Base-by-base conservation (phyloP, 2,888 invertebrate genomes). In the Heliconius ismenius region DNA sequence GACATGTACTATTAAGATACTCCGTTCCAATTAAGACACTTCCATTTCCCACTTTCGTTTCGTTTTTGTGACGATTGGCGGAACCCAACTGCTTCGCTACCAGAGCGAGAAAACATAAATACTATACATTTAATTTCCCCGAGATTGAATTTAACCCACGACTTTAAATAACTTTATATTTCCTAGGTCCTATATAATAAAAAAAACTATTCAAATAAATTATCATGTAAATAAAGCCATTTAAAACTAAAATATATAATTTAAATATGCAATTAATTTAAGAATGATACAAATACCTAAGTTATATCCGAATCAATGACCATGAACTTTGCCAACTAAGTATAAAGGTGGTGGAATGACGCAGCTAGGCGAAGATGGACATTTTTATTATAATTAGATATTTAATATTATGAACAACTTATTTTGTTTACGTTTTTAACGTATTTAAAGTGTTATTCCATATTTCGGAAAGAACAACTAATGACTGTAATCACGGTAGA, bases 311-410 rank as follows among this genome's bases (percentile, higher is more conserved):
- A 62, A 62, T n/a, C 18, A n/a, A 64, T 32, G 75, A 18, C 75
- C 75, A 43, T 69, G 75, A 75, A 75, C 75, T 75, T 75, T 69
- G 26, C 26, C 24, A 3, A 67, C 28, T 28, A 43, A 62, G 73
- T 73, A 62, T 60, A 54, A 6, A 54, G 68, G 39, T 60, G 68
- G 21, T 15, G 26, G 75, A 74, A 68, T 68, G 68, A 68, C 75
- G 67, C 67, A 74, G 32, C 73, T 54, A 32, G 36, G 64, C 13
- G 43, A 58, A 74, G 28, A 67, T 67, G 73, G 39, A 6, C 26
- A 69, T 32, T 69, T 49, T 58, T 39, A 39, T 62, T 39, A 73
- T 39, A 18, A 62, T 28, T 58, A 28, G 60, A 10, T 21, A 28
- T 49, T 21, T 9, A 21, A 49, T 26, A 21, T 49, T 54, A 24